Base-by-base conservation (phyloP, 2,113 vertebrate species). In the Loxodonta africana region DNA sequence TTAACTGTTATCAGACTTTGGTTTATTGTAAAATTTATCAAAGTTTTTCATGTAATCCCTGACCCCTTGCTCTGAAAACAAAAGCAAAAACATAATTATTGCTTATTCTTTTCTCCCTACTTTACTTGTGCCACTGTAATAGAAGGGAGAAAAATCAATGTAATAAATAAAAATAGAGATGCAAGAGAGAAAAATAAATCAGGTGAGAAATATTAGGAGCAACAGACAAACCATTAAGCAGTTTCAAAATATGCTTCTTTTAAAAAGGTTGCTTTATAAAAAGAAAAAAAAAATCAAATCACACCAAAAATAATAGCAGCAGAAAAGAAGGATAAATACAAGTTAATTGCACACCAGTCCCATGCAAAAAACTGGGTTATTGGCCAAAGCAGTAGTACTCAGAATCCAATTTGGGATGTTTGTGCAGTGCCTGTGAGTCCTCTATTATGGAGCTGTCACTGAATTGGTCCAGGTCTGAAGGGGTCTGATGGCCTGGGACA, bases 311-410 rank as follows among this genome's bases (percentile, higher is more conserved):
- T 97, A 98, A 74, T 97, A 98, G 98, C 98, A 99, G 98, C 98
- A n/a, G 96, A 98, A 97, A 97, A 96, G 95, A 97, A 97, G n/a
- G 91, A 2, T 97, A 98, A 98, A 97, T 97, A 98, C 51, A 96
- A 98, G 97, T 98, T 94, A 95, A 97, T 97, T 98, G 98, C 98
- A 98, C 96, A 90, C 83, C 4, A 96, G 88, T 98, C 97, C 96
- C 92, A 97, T 96, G 57, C 97, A 96, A 82, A 98, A 97, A 84
- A 74, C 84, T 14, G 1, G 97, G 90, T 96, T 84, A 88, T 98
- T 98, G 99, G 98, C 99, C 99, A 96, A 99, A 99, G 98, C 99
- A 99, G 98, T 99, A 99, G 92, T 99, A 99, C 12, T 99, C 99
- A 6, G 99, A 99, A 94, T 99, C 99, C 93, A 99, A 98, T 95